These are phyloP conservation scores for Pachliopta kotzebuea DNA, from an alignment of 2,888 invertebrate species.

Conservation along the genomic window DNA sequence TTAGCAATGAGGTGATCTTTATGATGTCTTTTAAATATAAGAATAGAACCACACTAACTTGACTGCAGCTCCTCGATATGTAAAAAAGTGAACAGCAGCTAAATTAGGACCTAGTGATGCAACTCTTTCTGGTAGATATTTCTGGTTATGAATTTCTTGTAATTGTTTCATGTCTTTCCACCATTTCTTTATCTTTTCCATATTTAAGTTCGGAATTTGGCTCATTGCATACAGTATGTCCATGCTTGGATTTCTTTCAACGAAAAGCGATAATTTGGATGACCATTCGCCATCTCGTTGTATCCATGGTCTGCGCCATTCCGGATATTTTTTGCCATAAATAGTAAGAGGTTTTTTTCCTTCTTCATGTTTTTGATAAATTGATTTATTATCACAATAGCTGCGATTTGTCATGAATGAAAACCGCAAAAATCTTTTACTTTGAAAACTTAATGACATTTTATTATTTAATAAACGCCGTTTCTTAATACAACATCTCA, in stretches of 20 bases:
- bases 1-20: not conserved
- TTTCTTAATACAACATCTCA: not conserved
- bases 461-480: not conserved
- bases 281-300: slow-evolving; percentile 80
- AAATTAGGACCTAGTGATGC: slow-evolving; percentile 87
- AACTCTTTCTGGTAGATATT: slow-evolving; percentile 80
- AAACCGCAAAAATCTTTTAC: slow-evolving; percentile 37
- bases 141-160: slow-evolving; percentile 80
- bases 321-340: slow-evolving; percentile 69
- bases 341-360: slow-evolving; percentile 52
- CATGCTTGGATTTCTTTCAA: slow-evolving; percentile 62
- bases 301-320: slow-evolving; percentile 83
- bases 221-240: slow-evolving; percentile 66
- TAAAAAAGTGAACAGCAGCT: slow-evolving; percentile 92
- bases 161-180: slow-evolving; percentile 71
- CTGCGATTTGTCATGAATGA: slow-evolving; percentile 44
- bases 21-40: not conserved
- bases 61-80: slow-evolving; percentile 87
- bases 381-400: slow-evolving; percentile 60
- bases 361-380: slow-evolving; percentile 64
- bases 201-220: slow-evolving; percentile 75
- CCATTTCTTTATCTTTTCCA: slow-evolving; percentile 78
- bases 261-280: slow-evolving; percentile 79
- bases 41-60: slow-evolving; percentile 59
- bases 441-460: slow-evolving; percentile 52